Evolutionary conservation across 2,888 invertebrate species (phyloP), one percentile per base, ranked within the genome.

Genomic region (Dione vanillae): DNA sequence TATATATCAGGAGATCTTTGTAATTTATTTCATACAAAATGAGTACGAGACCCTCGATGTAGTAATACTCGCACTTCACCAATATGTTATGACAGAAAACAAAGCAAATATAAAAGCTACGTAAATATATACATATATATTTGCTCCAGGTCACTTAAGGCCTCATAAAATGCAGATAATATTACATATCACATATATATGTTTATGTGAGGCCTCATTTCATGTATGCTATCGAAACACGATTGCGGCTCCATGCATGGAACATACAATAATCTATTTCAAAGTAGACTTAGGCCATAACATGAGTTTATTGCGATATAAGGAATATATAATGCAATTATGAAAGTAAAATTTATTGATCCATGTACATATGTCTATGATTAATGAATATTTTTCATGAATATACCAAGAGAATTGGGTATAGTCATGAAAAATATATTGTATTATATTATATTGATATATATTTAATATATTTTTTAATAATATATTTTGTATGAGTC

Each of bases 161-260:
- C 16, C 10, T 7, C 0, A 40, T 56, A 56, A 56, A 40, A 16
- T 11, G 16, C 40, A 56, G 16, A 56, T 37, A 40, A 56, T 56
- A 19, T 40, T 56, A 56, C 16, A 0, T 40, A 16, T n/a, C 10
- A 54, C 35, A 35, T 54, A 35, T 14, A 52, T 27, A 54, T 43
- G 54, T 87, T 88, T 89, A 87, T 88, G 87, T 84, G 89, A 88
- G 87, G 85, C 86, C 87, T 88, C 86, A 88, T 85, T 82, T 78
- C 80, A 82, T 80, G 83, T 80, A 84, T 81, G 78, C 83, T 83
- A 84, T 87, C 86, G 85, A 84, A n/a, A 83, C 81, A 80, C 81
- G 76, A 78, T 77, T 79, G 85, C 81, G 85, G 88, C 87, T 85
- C 87, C 88, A 82, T 82, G 80, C 81, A 73, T 69, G 75, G 73